Base-by-base conservation (phyloP, 53 echinoderm and acorn worm genomes). In the Paracentrotus lividus region DNA sequence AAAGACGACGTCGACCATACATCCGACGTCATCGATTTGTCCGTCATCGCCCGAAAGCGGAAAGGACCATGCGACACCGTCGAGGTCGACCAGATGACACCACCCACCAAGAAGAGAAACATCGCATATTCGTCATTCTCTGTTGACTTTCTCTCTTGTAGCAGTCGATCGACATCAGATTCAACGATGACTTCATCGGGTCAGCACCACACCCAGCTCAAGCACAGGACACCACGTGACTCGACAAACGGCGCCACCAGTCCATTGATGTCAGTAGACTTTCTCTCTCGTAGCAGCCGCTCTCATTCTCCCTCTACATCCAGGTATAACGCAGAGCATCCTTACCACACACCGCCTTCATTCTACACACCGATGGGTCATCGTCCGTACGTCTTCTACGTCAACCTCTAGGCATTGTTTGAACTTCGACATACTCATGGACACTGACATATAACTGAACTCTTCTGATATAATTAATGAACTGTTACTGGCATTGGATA, bases 251-350 rank as follows among this genome's bases (percentile, higher is more conserved):
- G 58, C 60, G 88, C 60, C 88, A 59, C 61, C 60, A 58, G 58
- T 59, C 88, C 59, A 56, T 61, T 58, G 58, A 88, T 88, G 88
- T 88, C 88, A 42, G 88, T 88, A 40, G 88, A 88, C 60, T 88
- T 88, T 88, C 88, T 61, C 88, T 88, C 59, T 88, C 88, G 59
- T 88, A 88, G 88, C 88, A 88, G 88, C 20, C 88, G 88, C 59
- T 88, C 88, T 53, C 88, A 57, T 88, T 88, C 88, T 58, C 88
- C 58, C 20, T 88, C 57, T 54, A 88, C 58, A 27, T 42, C 88
- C 6, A 51, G n/a, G 51, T 85, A 51, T 32, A 49, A 53, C 7
- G 32, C 4, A 53, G 53, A 32, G 26, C 27, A 32, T 52, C 85
- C 53, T 53, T n/a, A n/a, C n/a, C n/a, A n/a, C n/a, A n/a, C n/a